Evolutionary conservation across 2,113 vertebrate species (phyloP).

Genomic region (Pan paniscus): DNA sequence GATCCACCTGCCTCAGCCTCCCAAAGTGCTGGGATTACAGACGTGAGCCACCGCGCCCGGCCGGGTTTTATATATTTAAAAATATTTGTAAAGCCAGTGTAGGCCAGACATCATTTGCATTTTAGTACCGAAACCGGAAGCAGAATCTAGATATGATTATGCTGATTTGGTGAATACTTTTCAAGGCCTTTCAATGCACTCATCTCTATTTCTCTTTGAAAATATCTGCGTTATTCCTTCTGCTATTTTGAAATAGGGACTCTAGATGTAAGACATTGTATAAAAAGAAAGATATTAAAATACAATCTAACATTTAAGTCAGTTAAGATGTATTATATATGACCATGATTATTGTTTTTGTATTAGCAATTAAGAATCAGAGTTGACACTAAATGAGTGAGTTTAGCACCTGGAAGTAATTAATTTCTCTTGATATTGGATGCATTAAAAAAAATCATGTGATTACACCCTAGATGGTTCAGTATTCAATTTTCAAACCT

Average conservation of each 20-base stretch:
- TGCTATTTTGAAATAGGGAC: constrained; percentile 35
- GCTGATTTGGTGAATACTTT: constrained; percentile 23
- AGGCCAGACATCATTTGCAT: not conserved
- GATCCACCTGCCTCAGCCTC: too few species aligned
- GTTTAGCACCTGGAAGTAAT: not conserved
- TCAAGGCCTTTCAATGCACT: not conserved
- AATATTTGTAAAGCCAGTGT: not conserved
- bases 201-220: constrained; percentile 24
- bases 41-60: too few species aligned
- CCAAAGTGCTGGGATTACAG: too few species aligned
- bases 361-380: not conserved
- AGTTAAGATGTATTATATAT: constrained; percentile 13
- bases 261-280: constrained; percentile 26
- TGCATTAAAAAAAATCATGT: not conserved
- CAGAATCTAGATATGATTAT: not conserved
- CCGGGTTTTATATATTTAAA: not conserved
- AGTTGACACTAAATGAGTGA: constrained; percentile 35
- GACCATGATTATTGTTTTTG: not conserved
- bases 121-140: not conserved
- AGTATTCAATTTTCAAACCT: constrained; percentile 12
- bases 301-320: not conserved
- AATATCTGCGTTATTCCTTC: constrained; percentile 25
- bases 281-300: constrained; percentile 5
- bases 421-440: constrained; percentile 5
- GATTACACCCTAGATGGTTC: not conserved